phyloP scores from a whole-genome alignment of 2,888 invertebrate species.

The Drosophila paranaensis region DNA sequence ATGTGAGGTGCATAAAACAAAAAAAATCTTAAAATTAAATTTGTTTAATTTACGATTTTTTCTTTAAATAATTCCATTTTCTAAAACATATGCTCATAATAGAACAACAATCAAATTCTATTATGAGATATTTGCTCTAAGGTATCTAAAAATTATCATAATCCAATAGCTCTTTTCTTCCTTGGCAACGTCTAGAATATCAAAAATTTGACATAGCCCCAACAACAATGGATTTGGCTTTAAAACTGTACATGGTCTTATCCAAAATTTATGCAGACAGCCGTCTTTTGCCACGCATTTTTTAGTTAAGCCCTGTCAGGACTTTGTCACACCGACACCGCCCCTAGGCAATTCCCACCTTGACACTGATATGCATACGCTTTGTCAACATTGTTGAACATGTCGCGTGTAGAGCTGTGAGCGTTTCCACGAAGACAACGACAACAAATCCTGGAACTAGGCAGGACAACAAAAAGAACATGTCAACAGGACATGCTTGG shows the following conservation, averaged over 20 bases:
- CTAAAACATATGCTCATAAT: too few relatives aligned
- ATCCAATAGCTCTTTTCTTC: background rate
- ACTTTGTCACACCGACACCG: background rate
- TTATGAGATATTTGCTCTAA: too few relatives aligned
- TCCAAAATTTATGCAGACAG: conserved; percentile 10
- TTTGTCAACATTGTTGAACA: conserved; percentile 50
- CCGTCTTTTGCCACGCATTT: conserved; percentile 10
- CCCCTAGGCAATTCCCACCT: background rate
- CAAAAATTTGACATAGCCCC: background rate
- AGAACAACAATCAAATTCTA: background rate
- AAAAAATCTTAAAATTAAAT: background rate
- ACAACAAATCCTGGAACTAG: background rate
- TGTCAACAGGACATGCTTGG: conserved; percentile 6
- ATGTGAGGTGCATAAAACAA: background rate
- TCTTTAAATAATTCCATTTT: too few relatives aligned
- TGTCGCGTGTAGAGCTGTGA: conserved; percentile 33
- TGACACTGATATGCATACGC: conserved; percentile 45
- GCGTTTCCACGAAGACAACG: background rate
- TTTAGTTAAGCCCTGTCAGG: conserved; percentile 20
- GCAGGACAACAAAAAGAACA: conserved; percentile 8
- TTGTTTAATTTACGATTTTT: too few relatives aligned
- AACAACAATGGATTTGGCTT: conserved; percentile 8
- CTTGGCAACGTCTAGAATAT: background rate
- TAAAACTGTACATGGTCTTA: conserved; percentile 9
- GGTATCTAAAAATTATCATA: background rate